A percentile compares a stretch with the other conserved stretches of the same genome.
Conservation (phyloP, 2,797 vertebrate species). For the Syncerus caffer region DNA sequence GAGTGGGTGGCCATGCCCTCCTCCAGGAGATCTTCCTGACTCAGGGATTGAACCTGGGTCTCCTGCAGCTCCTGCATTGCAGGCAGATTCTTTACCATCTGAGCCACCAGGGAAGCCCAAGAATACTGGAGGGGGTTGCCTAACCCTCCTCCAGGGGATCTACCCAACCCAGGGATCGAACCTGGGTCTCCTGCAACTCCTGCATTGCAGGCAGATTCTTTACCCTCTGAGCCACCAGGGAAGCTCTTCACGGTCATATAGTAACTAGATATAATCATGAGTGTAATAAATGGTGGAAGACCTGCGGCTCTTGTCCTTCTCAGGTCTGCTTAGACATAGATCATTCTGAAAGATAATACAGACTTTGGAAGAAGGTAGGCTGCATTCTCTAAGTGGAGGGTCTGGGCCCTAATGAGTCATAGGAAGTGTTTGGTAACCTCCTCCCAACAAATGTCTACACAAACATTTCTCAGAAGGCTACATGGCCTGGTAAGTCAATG, state of each 20-base stretch:
- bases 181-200: neutral
- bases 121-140: neutral
- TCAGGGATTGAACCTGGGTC: too few relatives aligned
- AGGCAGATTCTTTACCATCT: too few relatives aligned
- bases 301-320: neutral
- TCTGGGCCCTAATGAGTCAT: neutral
- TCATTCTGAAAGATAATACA: neutral
- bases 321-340: neutral
- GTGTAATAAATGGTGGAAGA: neutral
- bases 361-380: neutral
- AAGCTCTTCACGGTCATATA: neutral
- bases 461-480: conserved; percentile 40
- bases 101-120: neutral
- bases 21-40: neutral
- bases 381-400: neutral
- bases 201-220: neutral
- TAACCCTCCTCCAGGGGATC: neutral
- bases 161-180: neutral
- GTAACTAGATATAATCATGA: neutral
- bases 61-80: too few relatives aligned
- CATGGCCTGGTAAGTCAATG: neutral
- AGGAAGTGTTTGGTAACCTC: neutral
- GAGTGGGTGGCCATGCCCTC: neutral
- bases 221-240: neutral
- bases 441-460: neutral